These are phyloP conservation scores for Pyralis farinalis DNA, from an alignment of 2,888 invertebrate species.

Conservation along the genomic window DNA sequence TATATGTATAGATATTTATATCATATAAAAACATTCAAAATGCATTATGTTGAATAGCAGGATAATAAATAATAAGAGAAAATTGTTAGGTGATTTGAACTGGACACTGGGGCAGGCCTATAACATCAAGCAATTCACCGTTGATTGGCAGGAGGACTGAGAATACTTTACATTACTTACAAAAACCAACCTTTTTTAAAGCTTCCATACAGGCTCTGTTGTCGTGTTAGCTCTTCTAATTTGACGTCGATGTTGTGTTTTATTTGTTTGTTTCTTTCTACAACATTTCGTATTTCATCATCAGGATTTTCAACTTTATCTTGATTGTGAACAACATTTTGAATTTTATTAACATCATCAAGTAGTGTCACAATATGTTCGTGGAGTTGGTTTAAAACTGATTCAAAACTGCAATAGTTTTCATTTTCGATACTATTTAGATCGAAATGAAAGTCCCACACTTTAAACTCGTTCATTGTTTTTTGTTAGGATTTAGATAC, in stretches of 20 bases:
- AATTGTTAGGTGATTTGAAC: too few relatives aligned
- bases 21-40: too few relatives aligned
- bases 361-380: conserved; percentile 36
- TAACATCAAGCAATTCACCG: too few relatives aligned
- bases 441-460: conserved; percentile 39
- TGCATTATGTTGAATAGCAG: too few relatives aligned
- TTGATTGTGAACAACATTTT: conserved; percentile 28
- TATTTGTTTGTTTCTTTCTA: conserved; percentile 51
- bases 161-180: too few relatives aligned
- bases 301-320: conserved; percentile 37
- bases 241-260: conserved; percentile 49
- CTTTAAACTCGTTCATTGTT: conserved; percentile 44
- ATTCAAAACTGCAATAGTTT: conserved; percentile 33
- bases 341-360: conserved; percentile 38
- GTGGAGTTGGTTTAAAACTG: conserved; percentile 25
- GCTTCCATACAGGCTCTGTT: conserved; percentile 49
- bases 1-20: too few relatives aligned
- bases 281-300: conserved; percentile 43
- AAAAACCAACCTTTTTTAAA: conserved; percentile 55
- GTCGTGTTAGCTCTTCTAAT: conserved; percentile 39
- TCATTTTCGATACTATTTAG: conserved; percentile 30
- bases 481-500: not conserved
- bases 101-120: too few relatives aligned
- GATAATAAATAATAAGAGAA: too few relatives aligned
- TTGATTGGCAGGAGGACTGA: too few relatives aligned